phyloP scores from a whole-genome alignment of 2,797 vertebrate species.

The Scolopax bukidnonensis region DNA sequence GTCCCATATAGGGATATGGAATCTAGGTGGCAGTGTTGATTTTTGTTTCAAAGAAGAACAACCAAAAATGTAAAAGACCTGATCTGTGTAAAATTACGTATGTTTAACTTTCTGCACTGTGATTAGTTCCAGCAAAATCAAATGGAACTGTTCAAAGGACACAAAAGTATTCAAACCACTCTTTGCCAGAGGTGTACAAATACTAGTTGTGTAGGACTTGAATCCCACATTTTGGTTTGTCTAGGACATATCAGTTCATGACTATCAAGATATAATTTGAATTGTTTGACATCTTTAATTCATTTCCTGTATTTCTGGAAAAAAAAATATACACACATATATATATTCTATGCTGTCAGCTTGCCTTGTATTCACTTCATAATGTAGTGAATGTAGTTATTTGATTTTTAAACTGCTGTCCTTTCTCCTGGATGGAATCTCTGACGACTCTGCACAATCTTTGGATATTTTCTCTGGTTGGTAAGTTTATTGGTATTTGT shows the following conservation, averaged over 20 bases:
- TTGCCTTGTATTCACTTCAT: conserved; percentile 69
- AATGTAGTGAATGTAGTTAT: conserved; percentile 81
- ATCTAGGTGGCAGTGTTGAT: not conserved
- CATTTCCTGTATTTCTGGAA: not conserved
- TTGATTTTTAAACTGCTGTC: conserved; percentile 83
- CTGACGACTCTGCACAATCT: conserved; percentile 71
- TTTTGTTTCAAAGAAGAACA: not conserved
- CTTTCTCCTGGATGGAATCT: conserved; percentile 78
- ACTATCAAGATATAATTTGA: not conserved
- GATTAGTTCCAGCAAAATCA: not conserved
- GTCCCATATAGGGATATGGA: not conserved
- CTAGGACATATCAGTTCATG: not conserved
- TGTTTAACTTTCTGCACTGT: not conserved
- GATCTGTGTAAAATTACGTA: not conserved
- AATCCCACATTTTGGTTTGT: not conserved
- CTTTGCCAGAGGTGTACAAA: not conserved
- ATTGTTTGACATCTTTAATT: not conserved
- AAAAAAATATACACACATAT: not conserved
- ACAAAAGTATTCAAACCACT: not conserved
- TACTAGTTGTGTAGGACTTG: not conserved
- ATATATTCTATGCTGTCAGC: conserved; percentile 47
- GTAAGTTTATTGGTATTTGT: conserved; percentile 80
- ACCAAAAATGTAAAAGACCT: not conserved
- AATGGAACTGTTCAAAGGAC: not conserved
- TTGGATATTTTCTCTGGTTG: conserved; percentile 77